Percentiles rank a stretch among this genome's conserved stretches.
Evolutionary conservation across 2,888 invertebrate genomes (phyloP).

Genomic region (Polydrusus pterygomalis): DNA sequence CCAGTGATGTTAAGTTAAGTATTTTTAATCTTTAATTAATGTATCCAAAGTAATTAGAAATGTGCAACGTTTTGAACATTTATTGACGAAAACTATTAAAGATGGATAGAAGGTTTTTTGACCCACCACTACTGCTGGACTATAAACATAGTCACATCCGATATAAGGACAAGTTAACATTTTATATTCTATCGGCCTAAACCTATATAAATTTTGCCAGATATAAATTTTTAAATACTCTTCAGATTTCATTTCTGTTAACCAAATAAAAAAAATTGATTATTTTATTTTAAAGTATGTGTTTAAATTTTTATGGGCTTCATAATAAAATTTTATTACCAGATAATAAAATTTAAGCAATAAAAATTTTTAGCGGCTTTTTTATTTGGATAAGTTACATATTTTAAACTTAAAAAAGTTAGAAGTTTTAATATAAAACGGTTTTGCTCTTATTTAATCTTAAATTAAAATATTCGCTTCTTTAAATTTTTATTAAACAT

Average conservation of each 20-base stretch:
- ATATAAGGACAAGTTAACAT: too few relatives aligned
- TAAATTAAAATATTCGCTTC: neutral
- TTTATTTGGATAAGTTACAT: neutral
- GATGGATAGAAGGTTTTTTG: too few relatives aligned
- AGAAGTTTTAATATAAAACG: neutral
- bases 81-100: too few relatives aligned
- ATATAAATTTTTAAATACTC: too few relatives aligned
- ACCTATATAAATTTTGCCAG: too few relatives aligned
- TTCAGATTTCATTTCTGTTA: neutral
- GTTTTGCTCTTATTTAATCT: neutral
- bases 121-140: too few relatives aligned
- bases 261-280: neutral
- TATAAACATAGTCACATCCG: too few relatives aligned
- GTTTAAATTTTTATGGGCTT: neutral
- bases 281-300: neutral
- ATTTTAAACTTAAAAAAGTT: neutral
- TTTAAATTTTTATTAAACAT: neutral
- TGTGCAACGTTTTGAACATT: too few relatives aligned
- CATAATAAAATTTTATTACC: slow-evolving; percentile 4
- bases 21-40: too few relatives aligned
- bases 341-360: slow-evolving; percentile 10
- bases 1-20: too few relatives aligned
- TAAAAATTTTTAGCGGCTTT: slow-evolving; percentile 4
- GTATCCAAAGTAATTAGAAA: too few relatives aligned
- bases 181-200: too few relatives aligned